Conservation (phyloP, 1,140 invertebrate genomes). For the Eulimnadia texana region DNA sequence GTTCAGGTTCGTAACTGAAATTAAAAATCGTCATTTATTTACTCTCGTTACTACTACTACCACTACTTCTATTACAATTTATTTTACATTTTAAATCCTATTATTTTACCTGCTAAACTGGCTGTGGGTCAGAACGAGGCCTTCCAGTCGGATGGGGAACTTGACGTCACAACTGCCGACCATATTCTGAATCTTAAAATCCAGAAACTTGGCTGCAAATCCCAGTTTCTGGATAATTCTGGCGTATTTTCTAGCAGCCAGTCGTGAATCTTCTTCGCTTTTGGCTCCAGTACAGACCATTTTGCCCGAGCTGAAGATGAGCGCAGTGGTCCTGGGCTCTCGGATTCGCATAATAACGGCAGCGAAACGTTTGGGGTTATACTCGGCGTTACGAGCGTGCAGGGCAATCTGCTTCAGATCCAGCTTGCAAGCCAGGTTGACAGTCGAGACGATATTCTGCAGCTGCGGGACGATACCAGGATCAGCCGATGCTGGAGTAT, state of each 20-base stretch:
- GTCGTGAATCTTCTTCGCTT: conserved; percentile 91
- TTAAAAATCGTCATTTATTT: neutral
- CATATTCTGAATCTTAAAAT: conserved; percentile 99
- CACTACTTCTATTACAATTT: too few species aligned
- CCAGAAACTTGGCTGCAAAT: conserved; percentile 92
- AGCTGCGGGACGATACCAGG: conserved; percentile 85
- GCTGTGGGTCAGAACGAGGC: conserved; percentile 86
- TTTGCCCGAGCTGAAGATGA: conserved; percentile 99
- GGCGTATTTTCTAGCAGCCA: conserved; percentile 97
- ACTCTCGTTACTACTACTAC: too few species aligned
- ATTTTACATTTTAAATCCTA: neutral
- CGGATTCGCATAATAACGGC: conserved; percentile 99
- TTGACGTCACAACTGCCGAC: conserved; percentile 99
- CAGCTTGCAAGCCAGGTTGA: conserved; percentile 89
- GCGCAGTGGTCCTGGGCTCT: conserved; percentile 92
- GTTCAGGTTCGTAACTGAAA: conserved; percentile 66
- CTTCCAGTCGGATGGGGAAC: conserved; percentile 95
- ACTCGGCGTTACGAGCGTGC: conserved; percentile 98
- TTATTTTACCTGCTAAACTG: conserved; percentile 75
- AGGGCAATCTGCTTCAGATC: conserved; percentile 95
- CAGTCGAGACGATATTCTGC: conserved; percentile 97
- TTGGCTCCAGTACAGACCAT: conserved; percentile 99
- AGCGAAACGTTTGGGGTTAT: conserved; percentile 99
- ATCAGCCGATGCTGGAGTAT: conserved; percentile 86
- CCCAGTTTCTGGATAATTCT: conserved; percentile 98